A percentile compares a stretch with the other conserved stretches of the same genome.
Evolutionary conservation across 2,888 invertebrate genomes (phyloP).

Genomic region (Trachelus stipa): DNA sequence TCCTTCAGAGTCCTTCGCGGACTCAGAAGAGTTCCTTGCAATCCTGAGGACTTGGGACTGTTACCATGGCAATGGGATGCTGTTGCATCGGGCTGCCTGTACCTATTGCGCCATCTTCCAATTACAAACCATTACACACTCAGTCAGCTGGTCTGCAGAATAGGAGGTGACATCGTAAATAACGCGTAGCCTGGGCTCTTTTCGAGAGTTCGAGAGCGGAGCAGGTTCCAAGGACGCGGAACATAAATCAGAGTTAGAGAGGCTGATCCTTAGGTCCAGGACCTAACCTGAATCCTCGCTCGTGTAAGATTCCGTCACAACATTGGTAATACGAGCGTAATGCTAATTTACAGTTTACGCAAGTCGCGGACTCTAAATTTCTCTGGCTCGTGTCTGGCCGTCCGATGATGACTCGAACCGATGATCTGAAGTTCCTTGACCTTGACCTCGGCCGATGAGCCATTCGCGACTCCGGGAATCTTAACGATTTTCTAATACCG

Average conservation of each 20-base stretch:
- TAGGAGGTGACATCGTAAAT: conserved; percentile 2
- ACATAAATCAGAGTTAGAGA: conserved; percentile 59
- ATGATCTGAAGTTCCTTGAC: conserved; percentile 30
- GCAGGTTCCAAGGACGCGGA: conserved; percentile 13
- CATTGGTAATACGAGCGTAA: conserved; percentile 62
- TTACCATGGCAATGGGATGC: background rate
- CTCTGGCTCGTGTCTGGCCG: background rate
- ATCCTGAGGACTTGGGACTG: background rate
- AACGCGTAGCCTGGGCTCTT: background rate
- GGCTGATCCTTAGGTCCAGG: conserved; percentile 43
- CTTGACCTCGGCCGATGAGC: conserved; percentile 37
- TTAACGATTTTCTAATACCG: background rate
- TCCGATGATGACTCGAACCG: background rate
- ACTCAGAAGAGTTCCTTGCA: conserved; percentile 6
- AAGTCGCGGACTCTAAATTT: conserved; percentile 17
- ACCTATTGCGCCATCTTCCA: conserved; percentile 5
- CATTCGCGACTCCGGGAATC: background rate
- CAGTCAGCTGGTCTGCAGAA: background rate
- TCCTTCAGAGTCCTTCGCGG: conserved; percentile 19
- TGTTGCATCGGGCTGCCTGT: background rate
- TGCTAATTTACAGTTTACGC: conserved; percentile 63
- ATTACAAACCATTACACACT: background rate
- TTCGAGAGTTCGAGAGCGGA: conserved; percentile 10
- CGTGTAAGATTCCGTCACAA: conserved; percentile 58
- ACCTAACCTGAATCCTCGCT: conserved; percentile 39